A percentile compares a stretch with the other conserved stretches of the same genome.
These are phyloP conservation scores for Gobiocypris rarus DNA, from an alignment of 2,113 vertebrate species.

Conservation along the genomic window DNA sequence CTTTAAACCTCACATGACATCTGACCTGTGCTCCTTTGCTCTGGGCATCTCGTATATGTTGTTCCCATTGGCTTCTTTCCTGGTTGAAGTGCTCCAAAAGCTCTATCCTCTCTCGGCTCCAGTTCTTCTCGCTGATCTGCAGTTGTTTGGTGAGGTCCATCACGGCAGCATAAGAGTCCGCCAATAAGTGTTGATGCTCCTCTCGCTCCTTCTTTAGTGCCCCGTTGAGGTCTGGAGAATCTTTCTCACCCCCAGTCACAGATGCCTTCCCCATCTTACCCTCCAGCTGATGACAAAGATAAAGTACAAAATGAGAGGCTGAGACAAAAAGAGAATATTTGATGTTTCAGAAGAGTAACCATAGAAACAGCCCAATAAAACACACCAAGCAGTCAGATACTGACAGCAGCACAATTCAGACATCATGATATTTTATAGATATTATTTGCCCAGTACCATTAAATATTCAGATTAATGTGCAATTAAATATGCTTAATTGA, in stretches of 20 bases:
- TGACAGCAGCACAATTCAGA: background rate
- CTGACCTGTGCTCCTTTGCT: constrained; percentile 83
- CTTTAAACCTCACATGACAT: background rate
- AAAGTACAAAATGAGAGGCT: background rate
- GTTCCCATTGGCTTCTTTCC: constrained; percentile 90
- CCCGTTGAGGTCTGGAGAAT: constrained; percentile 86
- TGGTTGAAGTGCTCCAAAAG: constrained; percentile 88
- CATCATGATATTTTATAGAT: background rate
- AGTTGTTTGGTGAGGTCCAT: constrained; percentile 98
- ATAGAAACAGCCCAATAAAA: background rate
- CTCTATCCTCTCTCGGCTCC: constrained; percentile 94
- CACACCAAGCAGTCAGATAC: background rate
- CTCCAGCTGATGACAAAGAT: constrained; percentile 80
- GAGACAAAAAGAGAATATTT: background rate
- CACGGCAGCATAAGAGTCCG: constrained; percentile 92
- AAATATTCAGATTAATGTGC: background rate
- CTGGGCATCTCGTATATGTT: constrained; percentile 86
- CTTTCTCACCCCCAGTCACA: constrained; percentile 65
- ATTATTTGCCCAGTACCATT: background rate
- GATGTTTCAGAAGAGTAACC: background rate
- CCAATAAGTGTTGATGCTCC: constrained; percentile 94
- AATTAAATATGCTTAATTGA: background rate
- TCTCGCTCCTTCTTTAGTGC: constrained; percentile 89
- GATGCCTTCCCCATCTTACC: constrained; percentile 84
- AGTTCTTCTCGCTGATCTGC: constrained; percentile 93